A percentile compares a stretch with the other conserved stretches of the same genome.
Conservation (phyloP, 2,113 vertebrate species). For the Malaclemys terrapin region DNA sequence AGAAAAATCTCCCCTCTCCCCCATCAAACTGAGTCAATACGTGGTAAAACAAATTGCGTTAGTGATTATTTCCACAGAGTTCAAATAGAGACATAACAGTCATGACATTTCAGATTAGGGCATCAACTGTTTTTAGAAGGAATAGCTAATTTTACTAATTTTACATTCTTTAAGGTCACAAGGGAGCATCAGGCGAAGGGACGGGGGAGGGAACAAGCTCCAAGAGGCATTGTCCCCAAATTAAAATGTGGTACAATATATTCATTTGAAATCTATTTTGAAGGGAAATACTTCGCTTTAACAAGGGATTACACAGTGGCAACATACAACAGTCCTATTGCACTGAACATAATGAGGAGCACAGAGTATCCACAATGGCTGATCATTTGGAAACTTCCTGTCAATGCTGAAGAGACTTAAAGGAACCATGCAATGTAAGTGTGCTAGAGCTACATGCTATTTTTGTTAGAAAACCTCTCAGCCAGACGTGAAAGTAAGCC, state of each 20-base stretch:
- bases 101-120: background rate
- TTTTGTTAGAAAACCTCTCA: background rate
- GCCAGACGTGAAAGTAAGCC: background rate
- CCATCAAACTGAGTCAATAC: background rate
- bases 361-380: background rate
- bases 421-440: background rate
- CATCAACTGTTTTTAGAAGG: background rate
- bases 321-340: background rate
- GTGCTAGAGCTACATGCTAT: background rate
- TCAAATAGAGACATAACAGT: background rate
- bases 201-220: background rate
- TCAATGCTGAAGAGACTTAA: background rate
- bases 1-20: background rate
- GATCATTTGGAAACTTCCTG: background rate
- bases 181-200: background rate
- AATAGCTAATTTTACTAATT: background rate
- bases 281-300: background rate
- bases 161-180: background rate
- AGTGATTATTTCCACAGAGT: background rate
- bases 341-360: background rate
- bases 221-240: background rate
- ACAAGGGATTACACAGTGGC: background rate
- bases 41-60: background rate
- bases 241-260: fast-evolving
- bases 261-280: background rate